These are phyloP conservation scores for Strigamia transsilvanica DNA, from an alignment of 2,888 invertebrate genomes.

Conservation along the genomic window DNA sequence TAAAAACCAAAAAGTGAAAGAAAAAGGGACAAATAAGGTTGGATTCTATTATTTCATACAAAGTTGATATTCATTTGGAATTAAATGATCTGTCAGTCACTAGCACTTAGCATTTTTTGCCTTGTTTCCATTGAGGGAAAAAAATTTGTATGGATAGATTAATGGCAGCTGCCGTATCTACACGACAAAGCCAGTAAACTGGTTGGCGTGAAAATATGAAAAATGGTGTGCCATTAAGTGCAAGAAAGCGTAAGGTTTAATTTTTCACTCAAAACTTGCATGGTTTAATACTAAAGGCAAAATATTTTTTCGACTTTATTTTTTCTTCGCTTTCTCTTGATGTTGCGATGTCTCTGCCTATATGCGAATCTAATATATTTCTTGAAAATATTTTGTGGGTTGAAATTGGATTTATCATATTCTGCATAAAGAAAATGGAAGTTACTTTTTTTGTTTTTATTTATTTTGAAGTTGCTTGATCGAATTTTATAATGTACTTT, in stretches of 20 bases:
- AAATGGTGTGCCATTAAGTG: conserved; percentile 41
- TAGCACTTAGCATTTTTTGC: neutral
- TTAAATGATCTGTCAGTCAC: conserved; percentile 42
- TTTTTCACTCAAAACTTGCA: conserved; percentile 36
- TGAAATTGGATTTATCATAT: too few species aligned
- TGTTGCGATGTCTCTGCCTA: neutral
- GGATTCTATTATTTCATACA: neutral
- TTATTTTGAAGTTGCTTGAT: neutral
- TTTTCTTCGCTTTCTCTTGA: neutral
- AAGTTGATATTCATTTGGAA: conserved; percentile 29
- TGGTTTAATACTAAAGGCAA: neutral
- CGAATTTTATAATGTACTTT: too few species aligned
- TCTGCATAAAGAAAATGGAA: neutral
- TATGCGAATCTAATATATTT: too few species aligned
- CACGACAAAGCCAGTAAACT: conserved; percentile 39
- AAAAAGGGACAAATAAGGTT: neutral
- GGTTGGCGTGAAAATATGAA: conserved; percentile 42
- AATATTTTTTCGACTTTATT: too few species aligned
- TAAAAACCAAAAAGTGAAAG: neutral
- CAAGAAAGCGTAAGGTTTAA: conserved; percentile 36
- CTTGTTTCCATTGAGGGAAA: conserved; percentile 9
- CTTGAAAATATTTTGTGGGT: too few species aligned
- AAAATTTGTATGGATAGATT: conserved; percentile 9
- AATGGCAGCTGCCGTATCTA: conserved; percentile 42
- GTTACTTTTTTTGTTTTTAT: neutral